Percentiles rank a stretch among this genome's conserved stretches.
Evolutionary conservation across 2,888 invertebrate species (phyloP).

Genomic region (Agriopis aurantiaria): DNA sequence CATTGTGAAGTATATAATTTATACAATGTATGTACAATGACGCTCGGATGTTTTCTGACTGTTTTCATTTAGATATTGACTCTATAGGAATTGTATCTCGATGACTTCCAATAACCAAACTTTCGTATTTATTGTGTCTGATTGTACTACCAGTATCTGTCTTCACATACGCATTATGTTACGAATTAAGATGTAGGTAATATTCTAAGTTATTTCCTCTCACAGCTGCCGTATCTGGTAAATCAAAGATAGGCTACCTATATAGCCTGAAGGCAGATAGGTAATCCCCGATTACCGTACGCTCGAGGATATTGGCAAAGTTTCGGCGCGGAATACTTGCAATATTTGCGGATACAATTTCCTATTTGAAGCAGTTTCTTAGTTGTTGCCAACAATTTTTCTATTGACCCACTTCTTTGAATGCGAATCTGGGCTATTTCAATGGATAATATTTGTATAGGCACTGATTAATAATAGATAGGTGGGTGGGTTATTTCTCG

Average conservation of each 20-base stretch:
- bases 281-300: conserved; percentile 39
- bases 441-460: conserved; percentile 9
- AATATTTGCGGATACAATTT: conserved; percentile 47
- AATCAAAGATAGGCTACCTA: conserved; percentile 33
- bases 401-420: conserved; percentile 18
- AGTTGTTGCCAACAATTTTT: conserved; percentile 30
- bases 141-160: not conserved
- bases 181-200: not conserved
- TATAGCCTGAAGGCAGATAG: conserved; percentile 18
- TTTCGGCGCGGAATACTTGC: conserved; percentile 43
- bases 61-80: no score
- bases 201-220: conserved; percentile 30
- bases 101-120: no score
- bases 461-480: not conserved
- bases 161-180: not conserved
- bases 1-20: no score
- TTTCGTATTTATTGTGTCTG: no score
- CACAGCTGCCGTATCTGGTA: conserved; percentile 22
- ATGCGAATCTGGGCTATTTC: conserved; percentile 9
- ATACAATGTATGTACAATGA: no score
- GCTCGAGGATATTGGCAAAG: conserved; percentile 47
- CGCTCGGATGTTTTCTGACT: no score
- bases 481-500: not conserved
- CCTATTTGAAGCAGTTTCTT: conserved; percentile 43
- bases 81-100: no score